Evolutionary conservation across 2,113 vertebrate genomes (phyloP), one percentile per base, ranked within the genome.

Genomic region (Rana temporaria): DNA sequence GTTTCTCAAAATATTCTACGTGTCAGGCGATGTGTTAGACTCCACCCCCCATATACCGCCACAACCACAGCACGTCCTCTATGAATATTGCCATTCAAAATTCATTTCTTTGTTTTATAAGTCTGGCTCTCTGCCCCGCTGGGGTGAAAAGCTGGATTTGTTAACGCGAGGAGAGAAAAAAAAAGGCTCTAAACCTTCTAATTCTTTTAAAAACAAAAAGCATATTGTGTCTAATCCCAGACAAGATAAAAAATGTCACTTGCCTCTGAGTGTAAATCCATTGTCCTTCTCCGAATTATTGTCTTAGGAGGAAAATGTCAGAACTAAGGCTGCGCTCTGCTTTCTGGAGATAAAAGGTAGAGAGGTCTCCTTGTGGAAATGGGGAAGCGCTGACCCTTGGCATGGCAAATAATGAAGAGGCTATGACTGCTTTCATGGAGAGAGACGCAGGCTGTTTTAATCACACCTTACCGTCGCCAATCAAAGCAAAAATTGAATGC

Each of bases 281-380:
- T 71, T 16, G 18, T 60, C 62, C 55, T 20, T 69, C 55, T 60
- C 69, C 59, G 66, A 60, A 26, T 56, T 79, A 67, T 79, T 70
- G 32, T 70, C 78, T 79, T 69, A 34, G 32, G 30, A 70, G 53
- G 60, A 16, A 80, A 70, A 71, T 80, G 67, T 80, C 57, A 71
- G 32, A 56, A 62, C 18, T 80, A 80, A 79, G 32, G 30, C 20
- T 24, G 52, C 26, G 22, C 16, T 67, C 30, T 68, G 78, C 55
- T 24, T 30, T 18, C 52, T 34, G 55, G 9, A 79, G 78, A 79
- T 69, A 69, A 79, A 53, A 24, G 15, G 65, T 6, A 17, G 52
- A 53, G 52, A 16, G 16, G 9, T 7, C 9, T 52, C 22, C 3
- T 15, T 1, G 42, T 12, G 38, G 22, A 63, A 24, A 20, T 63